phyloP scores from a whole-genome alignment of 2,888 invertebrate genomes.

The Lamproptera curius region DNA sequence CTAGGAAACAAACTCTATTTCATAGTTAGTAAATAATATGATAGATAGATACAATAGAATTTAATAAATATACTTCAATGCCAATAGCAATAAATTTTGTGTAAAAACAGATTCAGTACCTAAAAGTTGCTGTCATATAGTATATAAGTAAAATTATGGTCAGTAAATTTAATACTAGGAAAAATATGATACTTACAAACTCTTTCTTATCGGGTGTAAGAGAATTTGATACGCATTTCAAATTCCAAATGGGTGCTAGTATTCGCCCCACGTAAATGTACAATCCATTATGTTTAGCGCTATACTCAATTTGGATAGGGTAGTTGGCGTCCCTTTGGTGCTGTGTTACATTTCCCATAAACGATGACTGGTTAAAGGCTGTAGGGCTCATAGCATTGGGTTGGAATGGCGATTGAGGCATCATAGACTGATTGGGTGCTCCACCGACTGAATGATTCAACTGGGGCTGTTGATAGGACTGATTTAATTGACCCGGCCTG shows the following conservation, averaged over 20 bases:
- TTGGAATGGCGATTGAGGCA: slow-evolving; percentile 56
- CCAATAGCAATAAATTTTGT: too few species aligned
- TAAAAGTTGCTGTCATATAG: background rate
- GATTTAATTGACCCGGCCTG: slow-evolving; percentile 52
- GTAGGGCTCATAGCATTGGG: slow-evolving; percentile 53
- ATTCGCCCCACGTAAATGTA: slow-evolving; percentile 94
- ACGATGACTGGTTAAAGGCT: slow-evolving; percentile 60
- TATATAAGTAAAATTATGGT: background rate
- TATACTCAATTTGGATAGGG: slow-evolving; percentile 67
- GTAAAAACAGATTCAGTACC: too few species aligned
- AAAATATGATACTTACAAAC: slow-evolving; percentile 67
- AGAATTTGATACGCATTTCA: slow-evolving; percentile 83
- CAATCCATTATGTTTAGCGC: slow-evolving; percentile 93
- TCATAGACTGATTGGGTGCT: slow-evolving; percentile 47
- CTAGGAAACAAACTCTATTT: too few species aligned
- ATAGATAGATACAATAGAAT: too few species aligned
- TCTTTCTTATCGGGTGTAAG: slow-evolving; percentile 71
- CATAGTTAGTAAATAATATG: too few species aligned
- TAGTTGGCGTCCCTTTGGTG: slow-evolving; percentile 57
- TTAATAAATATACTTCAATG: too few species aligned
- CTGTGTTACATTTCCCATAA: slow-evolving; percentile 54
- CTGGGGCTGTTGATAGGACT: slow-evolving; percentile 52
- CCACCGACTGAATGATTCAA: slow-evolving; percentile 57
- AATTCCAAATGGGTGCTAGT: slow-evolving; percentile 92
- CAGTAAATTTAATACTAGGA: background rate